Conservation (phyloP, 1,140 invertebrate species). For the Globodera rostochiensis region DNA sequence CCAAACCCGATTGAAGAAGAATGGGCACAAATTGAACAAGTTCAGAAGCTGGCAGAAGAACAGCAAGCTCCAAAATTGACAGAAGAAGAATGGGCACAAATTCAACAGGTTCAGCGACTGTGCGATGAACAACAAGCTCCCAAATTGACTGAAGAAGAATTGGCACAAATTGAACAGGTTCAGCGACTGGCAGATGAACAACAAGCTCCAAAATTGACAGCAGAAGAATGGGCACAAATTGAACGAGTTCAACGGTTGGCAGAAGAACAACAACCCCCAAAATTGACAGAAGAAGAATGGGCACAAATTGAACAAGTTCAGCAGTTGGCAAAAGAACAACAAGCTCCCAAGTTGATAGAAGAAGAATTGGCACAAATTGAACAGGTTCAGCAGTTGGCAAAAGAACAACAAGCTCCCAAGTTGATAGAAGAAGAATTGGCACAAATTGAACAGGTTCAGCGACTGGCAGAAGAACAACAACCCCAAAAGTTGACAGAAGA, state of each 20-base stretch:
- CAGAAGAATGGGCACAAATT: conserved; percentile 43
- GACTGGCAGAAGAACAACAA: conserved; percentile 39
- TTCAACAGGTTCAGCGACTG: conserved; percentile 26
- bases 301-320: not conserved
- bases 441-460: conserved; percentile 41
- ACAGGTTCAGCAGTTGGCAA: conserved; percentile 36
- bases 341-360: conserved; percentile 32
- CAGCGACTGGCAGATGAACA: not conserved
- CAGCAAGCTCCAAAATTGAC: conserved; percentile 14
- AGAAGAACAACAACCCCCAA: conserved; percentile 15
- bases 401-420: conserved; percentile 8
- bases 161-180: conserved; percentile 43
- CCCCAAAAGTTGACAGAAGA: not conserved
- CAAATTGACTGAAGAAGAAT: conserved; percentile 45
- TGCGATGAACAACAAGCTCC: not conserved
- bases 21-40: conserved; percentile 12
- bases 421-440: conserved; percentile 50
- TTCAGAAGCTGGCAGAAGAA: conserved; percentile 9
- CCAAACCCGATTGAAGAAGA: conserved; percentile 31
- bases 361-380: conserved; percentile 53
- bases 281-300: not conserved
- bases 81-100: conserved; percentile 45
- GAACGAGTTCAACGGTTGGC: conserved; percentile 7
- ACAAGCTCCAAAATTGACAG: too few relatives aligned
- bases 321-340: not conserved